Evolutionary conservation across 2,888 invertebrate species (phyloP).

Genomic region (Chalcosyrphus nemorum): DNA sequence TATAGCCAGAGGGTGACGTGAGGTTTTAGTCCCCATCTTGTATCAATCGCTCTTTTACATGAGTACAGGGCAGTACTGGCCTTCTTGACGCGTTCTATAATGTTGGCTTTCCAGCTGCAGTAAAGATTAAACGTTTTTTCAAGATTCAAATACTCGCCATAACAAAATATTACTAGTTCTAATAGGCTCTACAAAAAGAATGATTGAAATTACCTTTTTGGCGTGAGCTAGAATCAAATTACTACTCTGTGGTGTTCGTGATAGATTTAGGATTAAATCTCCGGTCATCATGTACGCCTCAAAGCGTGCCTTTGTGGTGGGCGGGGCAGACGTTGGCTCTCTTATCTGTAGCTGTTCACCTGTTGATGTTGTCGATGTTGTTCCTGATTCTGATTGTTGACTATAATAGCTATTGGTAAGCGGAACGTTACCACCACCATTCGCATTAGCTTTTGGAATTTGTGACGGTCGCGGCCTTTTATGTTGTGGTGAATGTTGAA

Average conservation of each 20-base stretch:
- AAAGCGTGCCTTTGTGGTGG: constrained; percentile 84
- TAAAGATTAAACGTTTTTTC: too few relatives aligned
- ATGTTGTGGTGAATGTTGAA: constrained; percentile 81
- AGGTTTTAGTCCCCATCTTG: too few relatives aligned
- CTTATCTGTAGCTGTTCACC: constrained; percentile 72
- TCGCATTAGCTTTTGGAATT: constrained; percentile 80
- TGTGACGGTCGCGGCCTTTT: constrained; percentile 81
- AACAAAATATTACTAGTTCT: too few relatives aligned
- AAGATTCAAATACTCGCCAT: too few relatives aligned
- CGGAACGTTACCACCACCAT: constrained; percentile 74
- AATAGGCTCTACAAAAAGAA: too few relatives aligned
- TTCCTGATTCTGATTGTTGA: constrained; percentile 58
- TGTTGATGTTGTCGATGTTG: constrained; percentile 74
- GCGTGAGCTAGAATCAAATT: constrained; percentile 84
- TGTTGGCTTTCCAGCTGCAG: too few relatives aligned
- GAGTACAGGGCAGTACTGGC: too few relatives aligned
- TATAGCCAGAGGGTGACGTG: too few relatives aligned
- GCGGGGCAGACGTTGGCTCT: constrained; percentile 79
- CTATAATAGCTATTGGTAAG: constrained; percentile 61
- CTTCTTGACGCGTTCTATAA: too few relatives aligned
- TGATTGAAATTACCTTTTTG: constrained; percentile 81
- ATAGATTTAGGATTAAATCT: constrained; percentile 96
- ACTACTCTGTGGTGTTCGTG: constrained; percentile 88
- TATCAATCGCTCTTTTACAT: too few relatives aligned
- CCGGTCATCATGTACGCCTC: constrained; percentile 99